Percentiles rank a stretch among this genome's conserved stretches.
Conservation (phyloP, 2,888 invertebrate species). For the Tetanocera ferruginea region DNA sequence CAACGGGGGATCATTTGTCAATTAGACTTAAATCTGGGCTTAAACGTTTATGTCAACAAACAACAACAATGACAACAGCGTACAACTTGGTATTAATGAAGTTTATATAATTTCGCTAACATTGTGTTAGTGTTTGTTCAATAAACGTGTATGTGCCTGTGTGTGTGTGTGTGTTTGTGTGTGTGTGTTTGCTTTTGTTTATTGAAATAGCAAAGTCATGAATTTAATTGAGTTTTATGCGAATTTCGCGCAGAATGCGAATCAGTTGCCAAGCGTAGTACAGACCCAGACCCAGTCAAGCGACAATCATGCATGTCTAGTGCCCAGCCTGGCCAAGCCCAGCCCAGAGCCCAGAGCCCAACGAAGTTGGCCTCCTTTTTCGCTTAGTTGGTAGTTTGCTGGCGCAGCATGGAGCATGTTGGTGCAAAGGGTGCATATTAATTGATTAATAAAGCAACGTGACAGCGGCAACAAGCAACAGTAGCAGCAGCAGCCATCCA, state of each 20-base stretch:
- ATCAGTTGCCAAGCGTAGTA: slow-evolving; percentile 3
- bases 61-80: background rate
- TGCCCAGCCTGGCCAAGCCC: background rate
- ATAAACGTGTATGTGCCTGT: background rate
- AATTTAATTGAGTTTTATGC: slow-evolving; percentile 61
- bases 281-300: background rate
- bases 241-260: slow-evolving; percentile 27
- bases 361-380: background rate
- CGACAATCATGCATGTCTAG: no score
- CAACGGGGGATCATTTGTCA: slow-evolving; percentile 31
- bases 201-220: slow-evolving; percentile 55
- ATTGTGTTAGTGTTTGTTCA: background rate
- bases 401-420: slow-evolving; percentile 9
- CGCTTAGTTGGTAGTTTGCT: background rate
- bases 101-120: background rate
- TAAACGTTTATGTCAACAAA: slow-evolving; percentile 30
- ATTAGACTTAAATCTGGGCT: slow-evolving; percentile 31
- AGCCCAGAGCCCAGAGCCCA: background rate
- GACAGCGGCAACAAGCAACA: background rate
- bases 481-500: background rate
- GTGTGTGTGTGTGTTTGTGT: slow-evolving; percentile 37
- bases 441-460: slow-evolving; percentile 31
- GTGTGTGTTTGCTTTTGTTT: slow-evolving; percentile 22
- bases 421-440: slow-evolving; percentile 40
- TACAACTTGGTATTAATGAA: background rate